phyloP scores from a whole-genome alignment of 2,797 vertebrate genomes.

The Australoheros facetus region DNA sequence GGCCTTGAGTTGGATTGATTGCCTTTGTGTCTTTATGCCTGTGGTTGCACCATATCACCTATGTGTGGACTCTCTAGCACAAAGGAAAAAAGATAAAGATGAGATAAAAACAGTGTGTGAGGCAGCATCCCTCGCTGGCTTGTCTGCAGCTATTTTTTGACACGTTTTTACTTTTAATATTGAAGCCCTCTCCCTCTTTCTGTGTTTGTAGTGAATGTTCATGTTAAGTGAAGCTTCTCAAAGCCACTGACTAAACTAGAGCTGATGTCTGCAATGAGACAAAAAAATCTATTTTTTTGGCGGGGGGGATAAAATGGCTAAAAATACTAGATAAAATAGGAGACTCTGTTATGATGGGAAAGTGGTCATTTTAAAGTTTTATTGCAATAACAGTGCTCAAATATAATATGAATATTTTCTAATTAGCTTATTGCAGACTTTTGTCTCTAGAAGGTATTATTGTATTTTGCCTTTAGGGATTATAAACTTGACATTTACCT shows the following conservation, averaged over 20 bases:
- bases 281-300: background rate
- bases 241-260: slow-evolving; percentile 6
- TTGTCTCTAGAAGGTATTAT: background rate
- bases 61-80: background rate
- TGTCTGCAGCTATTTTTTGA: background rate
- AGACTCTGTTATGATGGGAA: slow-evolving; percentile 1
- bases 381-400: background rate
- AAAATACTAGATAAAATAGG: slow-evolving; percentile 7
- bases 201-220: slow-evolving; percentile 5
- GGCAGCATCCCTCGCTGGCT: background rate
- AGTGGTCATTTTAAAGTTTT: background rate
- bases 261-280: slow-evolving; percentile 12
- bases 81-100: background rate
- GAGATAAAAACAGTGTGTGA: background rate
- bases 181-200: background rate
- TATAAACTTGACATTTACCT: slow-evolving; percentile 3
- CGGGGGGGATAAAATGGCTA: background rate
- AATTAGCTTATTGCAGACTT: background rate
- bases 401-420: background rate
- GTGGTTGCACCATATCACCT: background rate
- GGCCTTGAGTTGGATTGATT: background rate
- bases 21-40: background rate
- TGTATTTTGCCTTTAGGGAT: background rate
- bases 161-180: background rate
- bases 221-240: slow-evolving; percentile 3